Evolutionary conservation across 2,888 invertebrate genomes (phyloP), one percentile per base, ranked within the genome.

Genomic region (Charanyca ferruginea): DNA sequence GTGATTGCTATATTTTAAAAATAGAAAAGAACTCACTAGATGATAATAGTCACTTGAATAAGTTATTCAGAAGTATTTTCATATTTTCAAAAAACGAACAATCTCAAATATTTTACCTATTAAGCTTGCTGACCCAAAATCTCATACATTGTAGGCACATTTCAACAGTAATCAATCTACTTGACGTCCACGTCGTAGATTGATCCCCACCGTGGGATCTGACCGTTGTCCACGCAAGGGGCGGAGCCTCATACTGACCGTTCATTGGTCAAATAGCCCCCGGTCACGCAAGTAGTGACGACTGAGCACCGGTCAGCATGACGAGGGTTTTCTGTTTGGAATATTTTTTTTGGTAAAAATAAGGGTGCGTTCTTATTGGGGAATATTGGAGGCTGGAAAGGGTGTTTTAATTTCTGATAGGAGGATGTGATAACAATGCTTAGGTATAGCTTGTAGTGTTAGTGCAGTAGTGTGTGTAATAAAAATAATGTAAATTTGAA

Each of bases 201-300:
- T n/a, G n/a, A n/a, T 73, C 68, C 66, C 47, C 42, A 45, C 47
- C n/a, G n/a, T n/a, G n/a, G n/a, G n/a, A 49, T 72, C 68, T 84
- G 86, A 80, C 89, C 89, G 85, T 54, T 89, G 91, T 89, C 91
- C 91, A 88, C 81, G 69, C 64, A 48, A 60, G 77, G 83, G 91
- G 92, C 86, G 90, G 85, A 86, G 91, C 85, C 7, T 58, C 66
- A 51, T 20, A 62, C 68, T 66, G 54, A 79, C 81, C 87, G 88
- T 83, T 90, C 89, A 93, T 92, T 92, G 93, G 93, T 90, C 91
- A 90, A 73, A 41, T 45, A 57, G 45, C 63, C 58, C 76, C 42
- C 49, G 76, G 76, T 54, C 67, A 57, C 55, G 32, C 52, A 49
- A 57, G 58, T 71, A 63, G 61, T 73, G 61, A 22, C 44, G 55